phyloP scores from a whole-genome alignment of 2,113 vertebrate genomes.

The Beaufortia kweichowensis region DNA sequence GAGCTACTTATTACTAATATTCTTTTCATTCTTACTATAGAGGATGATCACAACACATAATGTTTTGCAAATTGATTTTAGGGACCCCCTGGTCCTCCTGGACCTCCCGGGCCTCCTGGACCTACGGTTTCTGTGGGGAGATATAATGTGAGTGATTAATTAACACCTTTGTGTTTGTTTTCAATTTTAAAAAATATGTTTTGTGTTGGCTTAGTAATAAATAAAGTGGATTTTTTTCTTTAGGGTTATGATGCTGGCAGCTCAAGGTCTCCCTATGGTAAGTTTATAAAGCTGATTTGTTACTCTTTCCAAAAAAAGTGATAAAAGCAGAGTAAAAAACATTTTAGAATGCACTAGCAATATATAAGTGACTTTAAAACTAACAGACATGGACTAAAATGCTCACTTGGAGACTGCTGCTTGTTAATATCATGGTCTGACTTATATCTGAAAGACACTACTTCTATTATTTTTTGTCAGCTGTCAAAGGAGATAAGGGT shows the following conservation, averaged over 20 bases:
- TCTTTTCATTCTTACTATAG: background rate
- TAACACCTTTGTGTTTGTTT: background rate
- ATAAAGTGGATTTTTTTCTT: background rate
- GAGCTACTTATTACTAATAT: background rate
- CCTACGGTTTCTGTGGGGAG: constrained; percentile 29
- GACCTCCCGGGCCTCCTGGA: constrained; percentile 69
- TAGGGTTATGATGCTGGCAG: constrained; percentile 54
- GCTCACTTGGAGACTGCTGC: no score
- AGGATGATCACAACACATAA: background rate
- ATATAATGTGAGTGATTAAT: constrained; percentile 57
- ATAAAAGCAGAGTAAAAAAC: no score
- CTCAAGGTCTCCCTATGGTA: constrained; percentile 58
- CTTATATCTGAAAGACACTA: no score
- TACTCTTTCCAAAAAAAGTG: background rate
- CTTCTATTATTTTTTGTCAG: constrained; percentile 56
- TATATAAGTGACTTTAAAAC: no score
- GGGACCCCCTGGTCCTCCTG: constrained; percentile 76
- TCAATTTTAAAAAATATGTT: background rate
- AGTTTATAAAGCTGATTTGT: constrained; percentile 1
- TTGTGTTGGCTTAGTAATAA: background rate
- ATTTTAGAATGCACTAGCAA: no score
- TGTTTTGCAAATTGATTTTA: constrained; percentile 51
- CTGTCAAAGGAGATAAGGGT: constrained; percentile 79
- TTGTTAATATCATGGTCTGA: no score
- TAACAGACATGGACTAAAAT: no score